Conservation (phyloP, 2,797 vertebrate species). For the Eremophila alpestris region DNA sequence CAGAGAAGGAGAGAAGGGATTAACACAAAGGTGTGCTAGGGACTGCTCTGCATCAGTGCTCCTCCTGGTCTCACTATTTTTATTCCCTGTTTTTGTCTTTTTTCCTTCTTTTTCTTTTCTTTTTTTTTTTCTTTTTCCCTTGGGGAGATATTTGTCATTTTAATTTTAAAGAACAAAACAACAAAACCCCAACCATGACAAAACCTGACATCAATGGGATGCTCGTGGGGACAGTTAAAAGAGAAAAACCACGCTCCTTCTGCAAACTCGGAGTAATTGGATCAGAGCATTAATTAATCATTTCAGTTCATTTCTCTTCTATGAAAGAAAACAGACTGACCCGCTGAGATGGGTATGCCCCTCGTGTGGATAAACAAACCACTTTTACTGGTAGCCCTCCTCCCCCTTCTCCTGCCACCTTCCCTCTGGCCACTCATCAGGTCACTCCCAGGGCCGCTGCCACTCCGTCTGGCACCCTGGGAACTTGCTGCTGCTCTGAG, state of each 20-base stretch:
- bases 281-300: conserved; percentile 54
- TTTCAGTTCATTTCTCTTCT: conserved; percentile 45
- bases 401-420: not conserved
- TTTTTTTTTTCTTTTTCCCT: not conserved
- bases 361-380: not conserved
- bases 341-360: not conserved
- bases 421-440: not conserved
- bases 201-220: not conserved
- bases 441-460: not conserved
- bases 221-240: conserved; percentile 21
- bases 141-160: not conserved
- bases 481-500: not conserved
- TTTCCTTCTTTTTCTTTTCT: not conserved
- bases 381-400: not conserved
- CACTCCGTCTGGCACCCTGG: accelerated
- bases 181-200: not conserved
- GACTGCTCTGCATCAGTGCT: not conserved
- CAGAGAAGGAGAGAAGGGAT: not conserved
- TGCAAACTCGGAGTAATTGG: conserved; percentile 47
- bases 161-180: not conserved
- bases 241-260: conserved; percentile 29
- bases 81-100: not conserved
- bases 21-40: not conserved
- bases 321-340: conserved; percentile 45
- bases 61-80: not conserved